A percentile compares a stretch with the other conserved stretches of the same genome.
Conservation (phyloP, 2,888 invertebrate species). For the Dryobota labecula region DNA sequence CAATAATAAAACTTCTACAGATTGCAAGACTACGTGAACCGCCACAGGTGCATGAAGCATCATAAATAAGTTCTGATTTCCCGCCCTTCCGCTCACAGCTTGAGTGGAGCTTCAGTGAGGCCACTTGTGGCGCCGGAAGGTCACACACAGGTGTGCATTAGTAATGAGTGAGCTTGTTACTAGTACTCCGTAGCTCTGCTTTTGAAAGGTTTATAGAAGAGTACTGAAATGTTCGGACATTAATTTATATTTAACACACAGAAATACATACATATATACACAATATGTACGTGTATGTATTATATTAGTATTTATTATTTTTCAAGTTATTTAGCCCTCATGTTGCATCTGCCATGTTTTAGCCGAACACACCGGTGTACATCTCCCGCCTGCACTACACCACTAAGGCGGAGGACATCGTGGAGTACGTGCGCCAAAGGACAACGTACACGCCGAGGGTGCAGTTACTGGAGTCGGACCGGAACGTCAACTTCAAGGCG, state of each 20-base stretch:
- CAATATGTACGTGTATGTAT: too few species aligned
- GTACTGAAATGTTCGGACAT: background rate
- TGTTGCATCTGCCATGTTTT: too few species aligned
- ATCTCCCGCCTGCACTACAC: too few species aligned
- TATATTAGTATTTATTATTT: too few species aligned
- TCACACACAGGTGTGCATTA: constrained; percentile 19
- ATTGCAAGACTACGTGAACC: background rate
- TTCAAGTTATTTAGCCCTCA: too few species aligned
- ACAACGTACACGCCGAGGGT: too few species aligned
- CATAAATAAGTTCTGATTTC: background rate
- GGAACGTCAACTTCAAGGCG: too few species aligned
- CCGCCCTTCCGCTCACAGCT: background rate
- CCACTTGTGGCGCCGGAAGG: constrained; percentile 37
- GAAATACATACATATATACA: too few species aligned
- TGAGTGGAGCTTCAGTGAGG: background rate
- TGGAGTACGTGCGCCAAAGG: too few species aligned
- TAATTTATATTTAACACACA: background rate
- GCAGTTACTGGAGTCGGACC: too few species aligned
- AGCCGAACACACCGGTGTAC: too few species aligned
- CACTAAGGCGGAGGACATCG: too few species aligned
- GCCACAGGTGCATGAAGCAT: background rate
- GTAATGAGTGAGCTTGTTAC: constrained; percentile 15
- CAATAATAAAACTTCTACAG: background rate
- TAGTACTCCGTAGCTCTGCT: background rate
- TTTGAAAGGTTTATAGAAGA: background rate